Percentiles rank a stretch among this genome's conserved stretches.
Evolutionary conservation across 2,888 invertebrate genomes (phyloP).

Genomic region (Ochropleura leucogaster): DNA sequence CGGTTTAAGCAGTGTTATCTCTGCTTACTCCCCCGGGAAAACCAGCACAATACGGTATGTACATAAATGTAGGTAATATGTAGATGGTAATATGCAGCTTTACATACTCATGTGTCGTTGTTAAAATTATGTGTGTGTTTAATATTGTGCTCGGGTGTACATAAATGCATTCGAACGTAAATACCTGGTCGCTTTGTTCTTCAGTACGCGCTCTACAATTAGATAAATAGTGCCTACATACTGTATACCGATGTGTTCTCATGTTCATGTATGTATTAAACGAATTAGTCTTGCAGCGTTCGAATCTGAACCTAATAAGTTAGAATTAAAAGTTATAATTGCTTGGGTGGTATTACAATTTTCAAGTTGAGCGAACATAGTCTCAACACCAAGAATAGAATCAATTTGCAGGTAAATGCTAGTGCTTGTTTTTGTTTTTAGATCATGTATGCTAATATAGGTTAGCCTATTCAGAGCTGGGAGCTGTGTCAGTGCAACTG

Average conservation of each 20-base stretch:
- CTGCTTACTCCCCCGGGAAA: conserved; percentile 17
- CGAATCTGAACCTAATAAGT: conserved; percentile 34
- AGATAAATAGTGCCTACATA: conserved; percentile 38
- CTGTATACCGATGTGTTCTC: conserved; percentile 43
- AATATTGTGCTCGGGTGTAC: conserved; percentile 51
- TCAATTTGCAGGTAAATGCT: conserved; percentile 2
- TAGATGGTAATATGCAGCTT: conserved; percentile 43
- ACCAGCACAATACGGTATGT: conserved; percentile 26
- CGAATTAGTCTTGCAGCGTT: conserved; percentile 20
- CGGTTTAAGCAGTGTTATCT: conserved; percentile 21
- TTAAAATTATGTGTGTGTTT: conserved; percentile 61
- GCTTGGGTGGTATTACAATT: conserved; percentile 2
- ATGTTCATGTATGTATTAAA: conserved; percentile 20
- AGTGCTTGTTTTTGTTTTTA: conserved; percentile 1
- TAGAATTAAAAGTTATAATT: conserved; percentile 8
- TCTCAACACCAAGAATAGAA: conserved; percentile 22
- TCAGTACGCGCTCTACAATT: conserved; percentile 51
- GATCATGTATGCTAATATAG: not conserved
- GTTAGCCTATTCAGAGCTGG: too few relatives aligned
- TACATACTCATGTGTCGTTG: conserved; percentile 59
- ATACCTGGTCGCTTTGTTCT: conserved; percentile 60
- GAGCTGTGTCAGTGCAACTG: not conserved
- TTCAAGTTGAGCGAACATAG: conserved; percentile 28
- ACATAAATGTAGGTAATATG: conserved; percentile 39
- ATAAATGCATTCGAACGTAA: conserved; percentile 60